Percentiles rank a stretch among this genome's conserved stretches.
phyloP scores from a whole-genome alignment of 37 sponge, comb jelly and placozoan genomes.

The Beroe forskalii region DNA sequence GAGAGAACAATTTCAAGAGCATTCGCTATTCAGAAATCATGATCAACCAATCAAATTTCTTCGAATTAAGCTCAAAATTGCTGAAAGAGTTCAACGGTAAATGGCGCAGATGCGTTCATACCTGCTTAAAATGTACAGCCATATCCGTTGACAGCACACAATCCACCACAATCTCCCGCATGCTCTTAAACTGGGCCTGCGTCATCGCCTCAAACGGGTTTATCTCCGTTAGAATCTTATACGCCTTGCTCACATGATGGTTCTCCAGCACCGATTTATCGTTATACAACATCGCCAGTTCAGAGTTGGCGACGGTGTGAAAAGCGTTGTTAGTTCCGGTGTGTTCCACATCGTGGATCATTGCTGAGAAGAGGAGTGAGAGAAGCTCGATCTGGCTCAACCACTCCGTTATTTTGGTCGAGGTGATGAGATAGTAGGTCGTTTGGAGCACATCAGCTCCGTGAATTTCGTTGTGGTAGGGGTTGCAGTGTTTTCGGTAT shows the following conservation, averaged over 20 bases:
- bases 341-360: conserved; percentile 87
- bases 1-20: too few species aligned
- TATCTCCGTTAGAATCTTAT: too few species aligned
- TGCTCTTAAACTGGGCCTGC: neutral
- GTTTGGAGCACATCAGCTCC: conserved; percentile 88
- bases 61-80: too few species aligned
- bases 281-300: conserved; percentile 80
- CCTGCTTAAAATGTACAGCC: conserved; percentile 81
- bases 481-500: conserved; percentile 75
- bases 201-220: conserved; percentile 47
- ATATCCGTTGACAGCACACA: conserved; percentile 94
- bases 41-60: too few species aligned
- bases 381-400: conserved; percentile 74
- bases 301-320: conserved; percentile 73
- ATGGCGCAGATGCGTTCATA: too few species aligned
- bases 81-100: too few species aligned
- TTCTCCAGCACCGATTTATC: conserved; percentile 85
- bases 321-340: conserved; percentile 88
- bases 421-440: conserved; percentile 70
- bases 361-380: conserved; percentile 77
- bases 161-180: conserved; percentile 76
- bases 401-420: conserved; percentile 56
- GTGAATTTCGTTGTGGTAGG: conserved; percentile 91
- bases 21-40: too few species aligned
- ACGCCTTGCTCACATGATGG: conserved; percentile 77